A percentile compares a stretch with the other conserved stretches of the same genome.
These are phyloP conservation scores for Cyanoliseus patagonus DNA, from an alignment of 2,113 vertebrate species.

Conservation along the genomic window DNA sequence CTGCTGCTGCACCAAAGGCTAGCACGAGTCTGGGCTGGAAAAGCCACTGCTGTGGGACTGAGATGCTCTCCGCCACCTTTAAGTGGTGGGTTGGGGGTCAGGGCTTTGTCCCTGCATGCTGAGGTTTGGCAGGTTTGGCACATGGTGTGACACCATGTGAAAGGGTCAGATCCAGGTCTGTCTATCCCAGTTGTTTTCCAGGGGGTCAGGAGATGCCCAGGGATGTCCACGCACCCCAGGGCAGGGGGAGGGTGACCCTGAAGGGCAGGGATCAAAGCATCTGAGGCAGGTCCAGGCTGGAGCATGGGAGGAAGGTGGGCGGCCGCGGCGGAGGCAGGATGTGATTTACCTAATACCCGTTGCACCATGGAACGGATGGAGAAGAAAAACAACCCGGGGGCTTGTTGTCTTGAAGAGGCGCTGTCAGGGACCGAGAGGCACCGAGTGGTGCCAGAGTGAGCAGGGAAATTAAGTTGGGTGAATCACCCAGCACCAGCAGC, in stretches of 20 bases:
- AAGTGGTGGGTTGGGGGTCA: fast-evolving
- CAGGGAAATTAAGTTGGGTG: constrained; percentile 13
- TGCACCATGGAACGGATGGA: neutral
- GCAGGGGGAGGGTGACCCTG: neutral
- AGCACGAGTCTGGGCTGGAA: neutral
- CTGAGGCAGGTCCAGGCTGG: neutral
- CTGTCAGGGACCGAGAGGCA: neutral
- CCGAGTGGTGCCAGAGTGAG: neutral
- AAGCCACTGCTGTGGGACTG: neutral
- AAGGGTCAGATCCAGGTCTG: neutral
- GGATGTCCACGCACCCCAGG: neutral
- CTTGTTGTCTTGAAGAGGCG: neutral
- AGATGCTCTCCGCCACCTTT: neutral
- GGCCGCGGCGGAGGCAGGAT: neutral
- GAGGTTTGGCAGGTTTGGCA: neutral
- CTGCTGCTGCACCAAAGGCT: neutral
- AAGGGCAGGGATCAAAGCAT: neutral
- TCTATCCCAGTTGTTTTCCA: neutral
- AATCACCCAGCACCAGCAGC: neutral
- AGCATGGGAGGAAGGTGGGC: constrained; percentile 1
- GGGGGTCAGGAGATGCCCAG: neutral
- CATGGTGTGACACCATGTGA: fast-evolving
- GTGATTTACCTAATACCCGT: neutral
- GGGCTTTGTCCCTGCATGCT: fast-evolving
- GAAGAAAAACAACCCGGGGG: constrained; percentile 29